Conservation (phyloP, 2,113 vertebrate species). For the Lampris incognitus region DNA sequence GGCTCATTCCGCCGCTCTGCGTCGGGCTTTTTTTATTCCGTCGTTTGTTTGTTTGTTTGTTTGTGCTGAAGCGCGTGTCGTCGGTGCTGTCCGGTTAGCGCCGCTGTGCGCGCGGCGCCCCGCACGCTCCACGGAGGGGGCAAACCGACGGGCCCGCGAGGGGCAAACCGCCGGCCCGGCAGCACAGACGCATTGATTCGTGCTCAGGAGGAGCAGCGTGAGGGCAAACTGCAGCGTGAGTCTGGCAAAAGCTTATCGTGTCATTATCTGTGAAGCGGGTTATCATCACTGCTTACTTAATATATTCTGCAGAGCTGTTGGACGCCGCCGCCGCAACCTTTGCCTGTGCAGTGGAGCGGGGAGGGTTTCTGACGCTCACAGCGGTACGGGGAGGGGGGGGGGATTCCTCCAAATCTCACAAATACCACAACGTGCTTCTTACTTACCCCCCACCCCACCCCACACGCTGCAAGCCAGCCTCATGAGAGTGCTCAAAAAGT, state of each 20-base stretch:
- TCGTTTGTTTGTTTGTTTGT: not conserved
- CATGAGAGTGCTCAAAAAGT: too few species aligned
- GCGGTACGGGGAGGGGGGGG: constrained; percentile 52
- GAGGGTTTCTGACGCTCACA: constrained; percentile 68
- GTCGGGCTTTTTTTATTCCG: constrained; percentile 4
- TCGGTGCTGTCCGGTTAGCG: too few species aligned
- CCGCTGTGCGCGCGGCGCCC: too few species aligned
- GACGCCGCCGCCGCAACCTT: constrained; percentile 64
- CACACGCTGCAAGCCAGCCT: too few species aligned
- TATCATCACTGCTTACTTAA: constrained; percentile 90
- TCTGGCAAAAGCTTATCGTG: constrained; percentile 82
- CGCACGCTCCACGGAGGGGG: too few species aligned
- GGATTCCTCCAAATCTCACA: constrained; percentile 38
- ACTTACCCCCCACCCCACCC: too few species aligned
- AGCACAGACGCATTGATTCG: constrained; percentile 65
- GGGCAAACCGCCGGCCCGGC: not conserved
- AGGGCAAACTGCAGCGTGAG: constrained; percentile 64
- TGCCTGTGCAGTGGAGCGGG: constrained; percentile 79
- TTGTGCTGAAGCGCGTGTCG: too few species aligned
- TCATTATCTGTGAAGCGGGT: constrained; percentile 84
- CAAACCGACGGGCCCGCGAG: too few species aligned
- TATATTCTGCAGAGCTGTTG: constrained; percentile 85
- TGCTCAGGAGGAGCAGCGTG: constrained; percentile 53
- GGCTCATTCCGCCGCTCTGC: constrained; percentile 82
- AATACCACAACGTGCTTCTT: constrained; percentile 28